Base-by-base conservation (phyloP, 2,888 invertebrate species). In the Gryllus longicercus region DNA sequence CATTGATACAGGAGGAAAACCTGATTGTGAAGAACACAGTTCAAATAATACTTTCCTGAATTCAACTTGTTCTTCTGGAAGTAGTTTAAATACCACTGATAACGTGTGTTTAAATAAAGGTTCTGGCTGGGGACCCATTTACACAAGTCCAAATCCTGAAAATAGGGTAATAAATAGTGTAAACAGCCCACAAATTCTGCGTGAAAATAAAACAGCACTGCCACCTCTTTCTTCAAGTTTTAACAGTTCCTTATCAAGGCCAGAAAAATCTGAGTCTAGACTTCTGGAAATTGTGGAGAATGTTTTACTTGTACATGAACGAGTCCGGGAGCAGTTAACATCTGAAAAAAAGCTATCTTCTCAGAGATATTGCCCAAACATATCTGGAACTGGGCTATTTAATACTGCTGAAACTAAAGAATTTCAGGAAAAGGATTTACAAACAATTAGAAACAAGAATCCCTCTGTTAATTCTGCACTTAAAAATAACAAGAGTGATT, bases 131-230 rank as follows among this genome's bases (percentile, higher is more conserved):
- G 80, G 78, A 10, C 80, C 80, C 51, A 80, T 80, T 76, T 80
- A 78, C 51, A 80, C 80, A n/a, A 80, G 80, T n/a, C 80, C 80
- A 21, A 80, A 78, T 76, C 23, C 75, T 51, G 76, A 80, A 51
- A 80, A 80, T 50, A 75, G 63, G 50, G 78, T 80, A 21, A 80
- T 78, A 11, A 63, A 25, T 51, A 80, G 78, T 78, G 49, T 78
- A 11, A 76, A 78, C 18, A 80, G 78, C 49, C 76, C 23, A 76
- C 80, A 80, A 38, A 75, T 63, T 50, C 14, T 5, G 4, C 63
- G 63, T 18, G 63, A 63, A 63, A 63, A 18, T 63, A 63, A 63
- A 8, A 63, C 63, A 63, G 63, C 63, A 18, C 16, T n/a, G n/a
- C 63, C 63, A 5, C n/a, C 63, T 18, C 63, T 63, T 14, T 63